These are phyloP conservation scores for Zhuqinia jingwanae DNA, from an alignment of 2,888 invertebrate genomes.

Conservation along the genomic window DNA sequence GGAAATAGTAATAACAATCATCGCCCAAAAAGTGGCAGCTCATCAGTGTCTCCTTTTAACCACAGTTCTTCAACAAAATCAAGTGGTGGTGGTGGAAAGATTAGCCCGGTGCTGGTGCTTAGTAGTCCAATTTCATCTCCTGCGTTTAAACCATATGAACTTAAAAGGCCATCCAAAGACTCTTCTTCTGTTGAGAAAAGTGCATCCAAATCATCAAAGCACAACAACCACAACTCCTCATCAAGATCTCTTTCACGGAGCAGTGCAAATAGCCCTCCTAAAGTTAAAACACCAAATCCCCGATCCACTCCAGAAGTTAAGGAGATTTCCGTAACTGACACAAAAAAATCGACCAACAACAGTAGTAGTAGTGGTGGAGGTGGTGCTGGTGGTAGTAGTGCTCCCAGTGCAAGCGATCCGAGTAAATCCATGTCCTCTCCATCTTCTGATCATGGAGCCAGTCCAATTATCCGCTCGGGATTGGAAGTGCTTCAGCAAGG, in stretches of 20 bases:
- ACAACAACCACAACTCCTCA: neutral
- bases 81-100: conserved; percentile 46
- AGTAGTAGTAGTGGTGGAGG: conserved; percentile 13
- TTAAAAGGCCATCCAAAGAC: conserved; percentile 33
- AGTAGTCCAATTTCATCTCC: conserved; percentile 48
- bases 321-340: conserved; percentile 40
- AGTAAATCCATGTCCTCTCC: conserved; percentile 79
- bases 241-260: conserved; percentile 19
- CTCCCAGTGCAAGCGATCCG: neutral
- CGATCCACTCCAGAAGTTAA: conserved; percentile 41
- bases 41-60: conserved; percentile 41
- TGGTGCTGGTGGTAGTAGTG: too few relatives aligned
- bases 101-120: conserved; percentile 43
- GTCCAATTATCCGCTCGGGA: conserved; percentile 85
- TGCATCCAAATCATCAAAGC: conserved; percentile 15
- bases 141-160: conserved; percentile 69
- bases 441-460: conserved; percentile 76
- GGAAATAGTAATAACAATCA: neutral
- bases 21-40: conserved; percentile 54
- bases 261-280: conserved; percentile 59
- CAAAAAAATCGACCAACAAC: conserved; percentile 7
- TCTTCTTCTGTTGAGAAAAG: conserved; percentile 14
- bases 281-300: conserved; percentile 59
- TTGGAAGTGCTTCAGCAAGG: conserved; percentile 80
- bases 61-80: conserved; percentile 22